Evolutionary conservation across 2,113 vertebrate species (phyloP).

Genomic region (Cynocephalus volans): DNA sequence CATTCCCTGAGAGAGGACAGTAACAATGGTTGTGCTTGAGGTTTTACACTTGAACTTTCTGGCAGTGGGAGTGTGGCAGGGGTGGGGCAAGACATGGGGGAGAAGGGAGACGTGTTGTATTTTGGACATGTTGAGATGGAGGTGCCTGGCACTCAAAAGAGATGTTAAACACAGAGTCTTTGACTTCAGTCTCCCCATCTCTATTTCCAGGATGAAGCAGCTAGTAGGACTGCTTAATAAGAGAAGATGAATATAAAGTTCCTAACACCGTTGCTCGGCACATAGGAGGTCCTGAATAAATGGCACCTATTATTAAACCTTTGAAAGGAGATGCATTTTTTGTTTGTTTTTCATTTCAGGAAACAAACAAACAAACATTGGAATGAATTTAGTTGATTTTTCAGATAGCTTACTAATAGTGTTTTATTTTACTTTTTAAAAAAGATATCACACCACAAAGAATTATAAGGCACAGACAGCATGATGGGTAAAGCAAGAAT

Average conservation of each 20-base stretch:
- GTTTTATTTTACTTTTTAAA: background rate
- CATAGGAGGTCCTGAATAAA: background rate
- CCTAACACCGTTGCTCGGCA: background rate
- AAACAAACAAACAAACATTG: background rate
- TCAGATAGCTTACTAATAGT: background rate
- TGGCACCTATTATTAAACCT: background rate
- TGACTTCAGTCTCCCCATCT: background rate
- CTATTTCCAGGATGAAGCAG: background rate
- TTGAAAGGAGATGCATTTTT: background rate
- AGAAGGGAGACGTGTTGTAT: background rate
- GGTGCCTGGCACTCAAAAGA: background rate
- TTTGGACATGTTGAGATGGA: background rate
- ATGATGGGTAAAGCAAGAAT: background rate
- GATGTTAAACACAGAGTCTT: background rate
- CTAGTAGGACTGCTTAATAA: background rate
- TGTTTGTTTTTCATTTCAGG: background rate
- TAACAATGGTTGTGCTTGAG: background rate
- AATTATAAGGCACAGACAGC: background rate
- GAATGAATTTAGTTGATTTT: background rate
- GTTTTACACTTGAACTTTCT: background rate
- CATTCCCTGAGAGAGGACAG: background rate
- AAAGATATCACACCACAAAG: background rate
- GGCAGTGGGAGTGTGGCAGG: background rate
- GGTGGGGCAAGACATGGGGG: background rate
- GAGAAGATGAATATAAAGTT: background rate